Percentiles rank a stretch among this genome's conserved stretches.
Conservation (phyloP, 2,888 invertebrate species). For the Plagodis pulveraria region DNA sequence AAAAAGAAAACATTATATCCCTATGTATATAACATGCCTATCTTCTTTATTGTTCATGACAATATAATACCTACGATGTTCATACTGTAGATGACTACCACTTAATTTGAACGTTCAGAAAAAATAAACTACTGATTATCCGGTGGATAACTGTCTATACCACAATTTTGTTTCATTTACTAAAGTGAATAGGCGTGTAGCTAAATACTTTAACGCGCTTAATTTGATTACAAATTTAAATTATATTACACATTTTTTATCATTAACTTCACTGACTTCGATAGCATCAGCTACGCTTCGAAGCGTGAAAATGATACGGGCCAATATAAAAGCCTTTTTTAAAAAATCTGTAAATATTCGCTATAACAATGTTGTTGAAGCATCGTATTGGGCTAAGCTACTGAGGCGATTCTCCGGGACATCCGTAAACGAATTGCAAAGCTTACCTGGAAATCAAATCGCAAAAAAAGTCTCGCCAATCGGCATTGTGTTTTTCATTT, state of each 20-base stretch:
- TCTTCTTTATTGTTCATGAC: slow-evolving; percentile 73
- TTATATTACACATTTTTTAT: slow-evolving; percentile 6
- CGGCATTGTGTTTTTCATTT: slow-evolving; percentile 47
- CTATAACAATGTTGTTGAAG: slow-evolving; percentile 54
- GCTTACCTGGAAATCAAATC: slow-evolving; percentile 34
- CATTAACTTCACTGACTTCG: slow-evolving; percentile 4
- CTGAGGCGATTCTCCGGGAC: slow-evolving; percentile 54
- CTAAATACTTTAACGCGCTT: slow-evolving; percentile 8
- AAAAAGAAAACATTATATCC: slow-evolving; percentile 56
- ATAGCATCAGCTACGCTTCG: background rate
- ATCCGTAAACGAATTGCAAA: slow-evolving; percentile 40
- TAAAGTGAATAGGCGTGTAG: slow-evolving; percentile 11
- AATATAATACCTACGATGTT: slow-evolving; percentile 81
- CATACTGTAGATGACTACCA: slow-evolving; percentile 76
- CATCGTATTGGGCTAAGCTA: slow-evolving; percentile 41
- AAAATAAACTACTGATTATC: slow-evolving; percentile 78
- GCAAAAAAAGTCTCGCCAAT: slow-evolving; percentile 42
- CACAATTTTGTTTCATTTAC: slow-evolving; percentile 70
- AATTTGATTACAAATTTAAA: slow-evolving; percentile 9
- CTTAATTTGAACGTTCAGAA: slow-evolving; percentile 74
- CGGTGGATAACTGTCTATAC: slow-evolving; percentile 79
- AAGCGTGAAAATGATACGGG: slow-evolving; percentile 8
- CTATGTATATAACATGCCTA: slow-evolving; percentile 76
- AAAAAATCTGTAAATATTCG: slow-evolving; percentile 32
- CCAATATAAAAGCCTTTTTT: slow-evolving; percentile 28